Evolutionary conservation across 2,888 invertebrate genomes (phyloP), one percentile per base, ranked within the genome.

Genomic region (Heteromyza rotundicornis): DNA sequence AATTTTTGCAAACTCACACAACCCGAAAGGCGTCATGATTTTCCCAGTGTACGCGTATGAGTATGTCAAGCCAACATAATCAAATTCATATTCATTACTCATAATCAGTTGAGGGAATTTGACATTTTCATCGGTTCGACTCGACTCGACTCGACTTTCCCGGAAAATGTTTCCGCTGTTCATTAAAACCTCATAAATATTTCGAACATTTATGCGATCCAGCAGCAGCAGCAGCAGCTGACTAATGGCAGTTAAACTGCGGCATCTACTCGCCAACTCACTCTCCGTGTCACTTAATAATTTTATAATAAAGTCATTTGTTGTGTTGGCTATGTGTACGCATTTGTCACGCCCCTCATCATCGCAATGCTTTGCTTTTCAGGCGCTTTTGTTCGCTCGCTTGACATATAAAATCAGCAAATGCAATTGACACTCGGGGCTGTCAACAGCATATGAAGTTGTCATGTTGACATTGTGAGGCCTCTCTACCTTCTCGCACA

Each of bases 341-440:
- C 70, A 75, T 75, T 77, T 76, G 78, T 78, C 78, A 75, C 78
- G 77, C 78, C 76, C 77, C 79, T 76, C 67, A 73, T 65, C 70
- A 68, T 40, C 54, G 70, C 71, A 74, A n/a, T n/a, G n/a, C n/a
- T n/a, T n/a, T n/a, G n/a, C n/a, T n/a, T n/a, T 74, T 74, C 74
- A 40, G 70, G 73, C 68, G 71, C 71, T 64, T 75, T 73, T 74
- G 71, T 75, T 71, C 68, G n/a, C n/a, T n/a, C n/a, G n/a, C n/a
- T 62, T 20, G 17, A 32, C 36, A 44, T 44, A 12, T 16, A 59
- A 44, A 35, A 14, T 60, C 56, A 44, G 2, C 12, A 24, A 24
- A 53, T 57, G 40, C n/a, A 58, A 60, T 62, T 32, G 69, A 62
- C 74, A 70, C 74, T 73, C 74, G 71, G 72, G 70, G 74, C 70